Conservation (phyloP, 2,888 invertebrate species). For the Eutolmus rufibarbis region DNA sequence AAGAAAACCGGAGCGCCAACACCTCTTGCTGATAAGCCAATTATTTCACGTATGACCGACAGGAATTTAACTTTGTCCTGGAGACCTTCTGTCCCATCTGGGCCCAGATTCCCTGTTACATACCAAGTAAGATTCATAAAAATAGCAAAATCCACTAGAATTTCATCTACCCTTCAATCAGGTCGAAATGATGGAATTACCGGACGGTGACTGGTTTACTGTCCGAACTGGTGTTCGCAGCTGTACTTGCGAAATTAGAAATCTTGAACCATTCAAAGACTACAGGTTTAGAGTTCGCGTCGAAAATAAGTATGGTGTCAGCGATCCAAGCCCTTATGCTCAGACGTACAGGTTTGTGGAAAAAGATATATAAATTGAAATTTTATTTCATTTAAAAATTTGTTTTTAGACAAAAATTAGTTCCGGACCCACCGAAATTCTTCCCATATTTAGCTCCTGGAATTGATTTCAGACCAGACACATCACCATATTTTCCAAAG, state of each 20-base stretch:
- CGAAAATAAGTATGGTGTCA: constrained; percentile 95
- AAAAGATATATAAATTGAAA: background rate
- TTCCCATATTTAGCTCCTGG: constrained; percentile 81
- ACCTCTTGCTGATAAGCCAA: constrained; percentile 88
- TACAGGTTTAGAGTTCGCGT: constrained; percentile 96
- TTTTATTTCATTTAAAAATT: background rate
- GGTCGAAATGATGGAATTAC: constrained; percentile 90
- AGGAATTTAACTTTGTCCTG: constrained; percentile 88
- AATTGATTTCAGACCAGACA: constrained; percentile 83
- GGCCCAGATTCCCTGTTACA: constrained; percentile 87
- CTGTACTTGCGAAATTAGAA: constrained; percentile 87
- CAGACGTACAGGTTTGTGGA: constrained; percentile 69
- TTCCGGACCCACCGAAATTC: constrained; percentile 81
- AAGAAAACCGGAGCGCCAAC: constrained; percentile 84
- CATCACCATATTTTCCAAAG: constrained; percentile 87
- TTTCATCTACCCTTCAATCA: constrained; percentile 50
- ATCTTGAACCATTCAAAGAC: constrained; percentile 90
- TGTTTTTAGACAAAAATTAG: constrained; percentile 70
- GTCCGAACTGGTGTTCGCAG: constrained; percentile 85
- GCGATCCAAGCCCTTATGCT: constrained; percentile 93
- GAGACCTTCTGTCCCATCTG: constrained; percentile 90
- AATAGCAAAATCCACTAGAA: background rate
- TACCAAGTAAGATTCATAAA: constrained; percentile 73
- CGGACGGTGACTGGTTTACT: constrained; percentile 92
- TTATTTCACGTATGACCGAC: constrained; percentile 92